Base-by-base conservation (phyloP, 1,140 invertebrate genomes). In the Arion vulgaris region DNA sequence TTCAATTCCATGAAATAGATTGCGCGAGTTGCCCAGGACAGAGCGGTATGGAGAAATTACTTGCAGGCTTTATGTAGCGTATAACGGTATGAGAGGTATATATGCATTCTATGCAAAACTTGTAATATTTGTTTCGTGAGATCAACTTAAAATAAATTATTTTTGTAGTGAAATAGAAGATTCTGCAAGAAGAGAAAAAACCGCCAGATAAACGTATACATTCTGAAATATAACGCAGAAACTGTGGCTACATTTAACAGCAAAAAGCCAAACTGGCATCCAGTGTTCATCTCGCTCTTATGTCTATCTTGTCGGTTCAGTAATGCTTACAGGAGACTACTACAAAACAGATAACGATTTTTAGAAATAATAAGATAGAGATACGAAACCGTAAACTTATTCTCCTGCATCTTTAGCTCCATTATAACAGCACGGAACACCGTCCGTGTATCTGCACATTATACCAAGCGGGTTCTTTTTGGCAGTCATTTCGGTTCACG, bases 341-440 rank as follows among this genome's bases (percentile, higher is more conserved):
- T 34, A 34, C 15, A 9, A 36, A 28, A 38, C 2, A 69, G n/a
- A 34, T 34, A 4, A 23, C 68, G 68, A 69, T 34, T 32, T n/a
- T 34, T 36, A 69, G n/a, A 69, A 69, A 69, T 69, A 69, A 69
- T 69, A 69, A 69, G 68, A 28, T 32, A 13, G 32, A 69, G 68
- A 69, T 69, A 69, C 28, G 11, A 32, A 34, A 38, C 13, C 68
- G n/a, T 69, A 69, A 17, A 38, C 51, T 15, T 34, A 34, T 69
- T 34, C 68, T 69, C 32, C 51, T 2, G 26, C 17, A 23, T 2
- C 17, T 57, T 17, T 57, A 57, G 51, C 9, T 11, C 2, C 51
- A 57, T 57, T 57, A 57, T 26, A 57, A 57, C 17, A 2, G 9
- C 26, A 23, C 19, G 51, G 2, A 19, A 57, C 23, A 1, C 9